Base-by-base conservation (phyloP, 2,888 invertebrate species). In the Chesias legatella region DNA sequence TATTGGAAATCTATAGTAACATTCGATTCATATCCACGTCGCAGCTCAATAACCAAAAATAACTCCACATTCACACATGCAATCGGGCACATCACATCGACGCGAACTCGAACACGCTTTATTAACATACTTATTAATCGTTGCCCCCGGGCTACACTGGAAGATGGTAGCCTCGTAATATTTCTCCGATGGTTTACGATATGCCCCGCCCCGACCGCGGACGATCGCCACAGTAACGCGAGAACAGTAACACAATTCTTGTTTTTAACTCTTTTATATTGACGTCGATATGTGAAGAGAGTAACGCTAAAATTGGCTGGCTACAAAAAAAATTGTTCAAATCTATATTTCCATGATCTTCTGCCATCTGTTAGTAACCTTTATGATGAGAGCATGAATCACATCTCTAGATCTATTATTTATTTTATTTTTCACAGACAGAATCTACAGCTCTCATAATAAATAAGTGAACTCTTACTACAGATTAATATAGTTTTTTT, bases 51-150 rank as follows among this genome's bases (percentile, higher is more conserved):
- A 42, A 32, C 47, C n/a, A n/a, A 49, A 47, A 51, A 62, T 64
- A 62, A 63, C 50, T 43, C 53, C 41, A 43, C 56, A 63, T 68
- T 68, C 65, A 63, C 70, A 70, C 70, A 66, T 51, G 60, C 58
- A 53, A 58, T 49, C 48, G 47, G 53, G 52, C 57, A 48, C 53
- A 47, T 42, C 54, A 45, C 24, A 43, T 33, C 38, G 21, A 29
- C 29, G 29, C 29, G 35, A 31, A 40, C 37, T 3, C 13, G 13
- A 17, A 17, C 22, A 37, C 40, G 57, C 54, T 51, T 60, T 74
- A 84, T 81, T 82, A 83, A 81, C 80, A 79, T 79, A 77, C 78
- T 79, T 81, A 84, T 82, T 83, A 83, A 83, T 80, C 73, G 73
- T 60, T 69, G 80, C 82, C 85, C 66, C 72, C 66, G 73, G 81